Percentiles rank a stretch among this genome's conserved stretches.
Conservation (phyloP, 2,113 vertebrate species). For the Dolichallabes microphthalmus region DNA sequence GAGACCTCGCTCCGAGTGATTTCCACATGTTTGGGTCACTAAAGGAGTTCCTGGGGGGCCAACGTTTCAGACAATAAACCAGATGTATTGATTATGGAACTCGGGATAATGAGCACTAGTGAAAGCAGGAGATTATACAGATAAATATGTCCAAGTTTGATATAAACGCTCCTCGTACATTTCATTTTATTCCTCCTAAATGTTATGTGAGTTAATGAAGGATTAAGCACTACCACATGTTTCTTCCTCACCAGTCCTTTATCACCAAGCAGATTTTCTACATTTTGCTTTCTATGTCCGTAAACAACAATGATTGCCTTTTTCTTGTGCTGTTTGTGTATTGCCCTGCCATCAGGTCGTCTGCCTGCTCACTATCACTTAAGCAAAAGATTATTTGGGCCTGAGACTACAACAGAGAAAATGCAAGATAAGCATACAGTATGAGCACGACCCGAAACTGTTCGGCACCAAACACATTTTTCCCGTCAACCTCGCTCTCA, state of each 20-base stretch:
- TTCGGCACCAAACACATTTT: neutral
- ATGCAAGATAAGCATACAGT: neutral
- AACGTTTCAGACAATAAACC: no score
- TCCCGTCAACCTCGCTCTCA: conserved; percentile 42
- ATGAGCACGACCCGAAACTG: neutral
- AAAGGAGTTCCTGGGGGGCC: no score
- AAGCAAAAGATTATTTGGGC: neutral
- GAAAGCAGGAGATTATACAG: no score
- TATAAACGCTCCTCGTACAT: no score
- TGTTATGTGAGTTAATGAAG: neutral
- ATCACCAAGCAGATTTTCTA: neutral
- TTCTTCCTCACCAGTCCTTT: neutral
- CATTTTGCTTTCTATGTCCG: neutral
- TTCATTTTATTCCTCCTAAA: neutral
- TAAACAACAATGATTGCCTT: neutral
- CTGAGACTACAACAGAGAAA: neutral
- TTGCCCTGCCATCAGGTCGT: neutral
- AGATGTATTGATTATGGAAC: no score
- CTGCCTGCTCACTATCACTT: neutral
- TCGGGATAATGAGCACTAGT: no score
- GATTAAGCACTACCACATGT: neutral
- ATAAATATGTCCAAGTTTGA: no score
- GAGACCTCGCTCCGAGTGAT: no score
- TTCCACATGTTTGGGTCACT: no score
- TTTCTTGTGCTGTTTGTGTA: neutral